These are phyloP conservation scores for Apogon hyalosoma DNA, from an alignment of 2,797 vertebrate genomes.

Conservation along the genomic window DNA sequence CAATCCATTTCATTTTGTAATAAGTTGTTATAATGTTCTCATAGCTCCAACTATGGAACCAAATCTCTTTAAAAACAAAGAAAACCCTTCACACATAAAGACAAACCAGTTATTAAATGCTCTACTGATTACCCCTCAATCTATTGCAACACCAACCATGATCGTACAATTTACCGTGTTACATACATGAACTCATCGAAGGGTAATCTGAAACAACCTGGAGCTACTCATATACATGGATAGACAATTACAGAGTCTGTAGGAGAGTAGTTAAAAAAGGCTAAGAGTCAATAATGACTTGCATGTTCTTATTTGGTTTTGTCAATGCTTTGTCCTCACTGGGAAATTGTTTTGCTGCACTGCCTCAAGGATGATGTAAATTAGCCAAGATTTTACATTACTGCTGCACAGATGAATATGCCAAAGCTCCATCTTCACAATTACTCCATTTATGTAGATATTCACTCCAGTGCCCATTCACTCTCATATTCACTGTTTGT, in stretches of 20 bases:
- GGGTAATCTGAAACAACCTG: slow-evolving; percentile 73
- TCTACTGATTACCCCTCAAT: slow-evolving; percentile 45
- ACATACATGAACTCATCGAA: slow-evolving; percentile 74
- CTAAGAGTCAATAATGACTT: slow-evolving; percentile 82
- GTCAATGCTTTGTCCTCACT: slow-evolving; percentile 68
- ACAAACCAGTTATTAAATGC: slow-evolving; percentile 41
- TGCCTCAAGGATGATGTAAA: slow-evolving; percentile 78
- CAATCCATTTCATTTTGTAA: too few relatives aligned
- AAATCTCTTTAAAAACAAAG: slow-evolving; percentile 14
- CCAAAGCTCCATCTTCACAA: slow-evolving; percentile 56
- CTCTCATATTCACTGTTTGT: slow-evolving; percentile 50
- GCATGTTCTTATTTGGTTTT: slow-evolving; percentile 79
- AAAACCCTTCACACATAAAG: slow-evolving; percentile 1
- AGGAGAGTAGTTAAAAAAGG: slow-evolving; percentile 82
- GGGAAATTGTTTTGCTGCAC: slow-evolving; percentile 76
- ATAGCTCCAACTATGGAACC: background rate
- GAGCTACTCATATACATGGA: slow-evolving; percentile 71
- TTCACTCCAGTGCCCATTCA: slow-evolving; percentile 41
- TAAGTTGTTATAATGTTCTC: too few relatives aligned
- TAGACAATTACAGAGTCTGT: slow-evolving; percentile 77
- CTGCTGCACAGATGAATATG: slow-evolving; percentile 55
- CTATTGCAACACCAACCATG: slow-evolving; percentile 43
- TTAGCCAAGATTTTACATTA: slow-evolving; percentile 71
- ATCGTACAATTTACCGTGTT: slow-evolving; percentile 51
- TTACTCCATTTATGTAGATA: slow-evolving; percentile 59